These are phyloP conservation scores for Notamacropus eugenii DNA, from an alignment of 2,797 vertebrate genomes.

Conservation along the genomic window DNA sequence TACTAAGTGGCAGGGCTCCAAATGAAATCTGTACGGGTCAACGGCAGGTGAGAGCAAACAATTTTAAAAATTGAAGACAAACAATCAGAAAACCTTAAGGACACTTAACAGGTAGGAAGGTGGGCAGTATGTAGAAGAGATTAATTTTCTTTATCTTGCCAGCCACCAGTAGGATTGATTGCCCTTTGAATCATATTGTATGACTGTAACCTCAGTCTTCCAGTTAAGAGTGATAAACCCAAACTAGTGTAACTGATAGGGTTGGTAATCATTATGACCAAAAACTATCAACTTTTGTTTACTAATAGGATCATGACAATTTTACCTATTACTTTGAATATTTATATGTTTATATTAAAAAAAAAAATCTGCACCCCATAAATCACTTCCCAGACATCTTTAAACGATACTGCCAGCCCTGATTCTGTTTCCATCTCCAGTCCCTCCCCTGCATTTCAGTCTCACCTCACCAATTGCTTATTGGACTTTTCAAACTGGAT, in stretches of 20 bases:
- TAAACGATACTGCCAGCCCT: background rate
- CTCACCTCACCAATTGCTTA: background rate
- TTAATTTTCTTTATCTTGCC: background rate
- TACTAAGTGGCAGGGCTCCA: constrained; percentile 76
- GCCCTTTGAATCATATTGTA: constrained; percentile 25
- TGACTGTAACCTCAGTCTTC: constrained; percentile 19
- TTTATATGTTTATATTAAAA: background rate
- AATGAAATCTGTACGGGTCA: constrained; percentile 89
- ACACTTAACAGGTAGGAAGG: constrained; percentile 69
- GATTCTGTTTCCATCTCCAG: background rate
- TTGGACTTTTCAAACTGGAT: background rate
- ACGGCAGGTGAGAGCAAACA: constrained; percentile 90
- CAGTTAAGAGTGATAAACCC: background rate
- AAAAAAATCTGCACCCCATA: background rate
- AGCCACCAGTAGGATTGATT: background rate
- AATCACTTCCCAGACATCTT: background rate
- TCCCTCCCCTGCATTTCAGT: background rate
- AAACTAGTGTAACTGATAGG: background rate
- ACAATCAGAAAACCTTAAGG: constrained; percentile 83
- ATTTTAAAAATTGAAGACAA: constrained; percentile 92
- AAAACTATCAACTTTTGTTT: background rate
- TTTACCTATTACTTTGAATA: background rate
- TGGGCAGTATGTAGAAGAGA: constrained; percentile 70
- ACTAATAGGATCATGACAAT: background rate
- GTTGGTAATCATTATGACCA: background rate